These are phyloP conservation scores for Acanthopagrus latus DNA, from an alignment of 2,797 vertebrate species.

Conservation along the genomic window DNA sequence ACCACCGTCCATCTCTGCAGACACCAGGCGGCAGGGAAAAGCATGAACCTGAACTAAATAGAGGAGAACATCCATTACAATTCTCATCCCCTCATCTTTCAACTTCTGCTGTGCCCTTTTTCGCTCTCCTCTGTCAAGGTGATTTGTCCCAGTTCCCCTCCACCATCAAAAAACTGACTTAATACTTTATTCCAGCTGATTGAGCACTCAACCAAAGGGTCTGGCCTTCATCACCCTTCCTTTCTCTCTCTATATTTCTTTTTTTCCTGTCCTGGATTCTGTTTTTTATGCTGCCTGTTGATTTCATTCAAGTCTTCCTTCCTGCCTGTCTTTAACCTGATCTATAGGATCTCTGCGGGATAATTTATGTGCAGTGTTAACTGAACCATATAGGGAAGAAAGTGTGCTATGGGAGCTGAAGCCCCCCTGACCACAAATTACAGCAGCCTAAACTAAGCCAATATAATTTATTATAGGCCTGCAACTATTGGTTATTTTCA, in stretches of 20 bases:
- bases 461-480: background rate
- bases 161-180: constrained; percentile 63
- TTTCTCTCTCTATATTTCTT: constrained; percentile 34
- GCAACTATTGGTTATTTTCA: background rate
- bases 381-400: background rate
- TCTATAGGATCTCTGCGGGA: background rate
- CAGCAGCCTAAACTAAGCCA: fast-evolving
- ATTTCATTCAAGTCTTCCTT: constrained; percentile 24
- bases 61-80: constrained; percentile 76
- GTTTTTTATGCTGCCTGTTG: constrained; percentile 5
- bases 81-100: constrained; percentile 75
- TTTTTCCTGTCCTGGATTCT: background rate
- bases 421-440: background rate
- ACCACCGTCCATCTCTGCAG: constrained; percentile 62
- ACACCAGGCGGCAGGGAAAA: constrained; percentile 42
- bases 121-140: constrained; percentile 61
- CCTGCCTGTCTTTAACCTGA: background rate
- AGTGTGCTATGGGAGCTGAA: too few relatives aligned
- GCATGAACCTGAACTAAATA: constrained; percentile 74
- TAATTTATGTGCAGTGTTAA: constrained; percentile 25
- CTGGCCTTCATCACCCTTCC: constrained; percentile 68
- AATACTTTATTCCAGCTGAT: constrained; percentile 74
- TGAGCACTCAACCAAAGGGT: constrained; percentile 67
- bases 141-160: constrained; percentile 74
- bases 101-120: constrained; percentile 72